Base-by-base conservation (phyloP, 2,113 vertebrate genomes). In the Corydoras maculifer region DNA sequence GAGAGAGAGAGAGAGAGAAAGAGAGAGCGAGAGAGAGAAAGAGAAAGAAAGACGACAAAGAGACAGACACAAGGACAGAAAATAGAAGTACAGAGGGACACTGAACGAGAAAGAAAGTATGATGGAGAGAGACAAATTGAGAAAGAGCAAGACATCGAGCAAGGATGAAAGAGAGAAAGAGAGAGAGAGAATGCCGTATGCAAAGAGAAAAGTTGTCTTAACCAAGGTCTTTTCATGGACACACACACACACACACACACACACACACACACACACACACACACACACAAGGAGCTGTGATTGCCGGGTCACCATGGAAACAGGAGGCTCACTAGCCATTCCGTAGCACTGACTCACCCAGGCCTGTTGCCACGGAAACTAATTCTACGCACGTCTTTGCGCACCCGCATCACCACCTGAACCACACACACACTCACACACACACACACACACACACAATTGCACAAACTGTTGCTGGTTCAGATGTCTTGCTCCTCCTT, bases 291-390 rank as follows among this genome's bases (percentile, higher is more conserved):
- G 86, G 85, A 88, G 86, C 88, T 88, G 87, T 86, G 85, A 88
- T 89, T 68, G 86, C 79, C 72, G 84, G 86, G 88, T 91, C 86
- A 84, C 88, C 87, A 90, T 91, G 90, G 88, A 87, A 89, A 91
- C 87, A 88, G 90, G 87, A 91, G 86, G 83, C 86, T 85, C 89
- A 89, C 84, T 86, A 88, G 84, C 87, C 88, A 88, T 87, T 87
- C 87, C 86, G 83, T 86, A 76, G 87, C 88, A 90, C 85, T 85
- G 87, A 90, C 83, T 89, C 89, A 85, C 85, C 86, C 85, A 86
- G 83, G 86, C 87, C 84, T 88, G 90, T 91, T 91, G 86, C 90
- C 87, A 79, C 89, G 89, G 89, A 87, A 88, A 91, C 88, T 85
- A 85, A 88, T 90, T 90, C 87, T 83, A 89, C 86, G 87, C 88